Conservation (phyloP, 2,113 vertebrate species). For the Scolopax mira region DNA sequence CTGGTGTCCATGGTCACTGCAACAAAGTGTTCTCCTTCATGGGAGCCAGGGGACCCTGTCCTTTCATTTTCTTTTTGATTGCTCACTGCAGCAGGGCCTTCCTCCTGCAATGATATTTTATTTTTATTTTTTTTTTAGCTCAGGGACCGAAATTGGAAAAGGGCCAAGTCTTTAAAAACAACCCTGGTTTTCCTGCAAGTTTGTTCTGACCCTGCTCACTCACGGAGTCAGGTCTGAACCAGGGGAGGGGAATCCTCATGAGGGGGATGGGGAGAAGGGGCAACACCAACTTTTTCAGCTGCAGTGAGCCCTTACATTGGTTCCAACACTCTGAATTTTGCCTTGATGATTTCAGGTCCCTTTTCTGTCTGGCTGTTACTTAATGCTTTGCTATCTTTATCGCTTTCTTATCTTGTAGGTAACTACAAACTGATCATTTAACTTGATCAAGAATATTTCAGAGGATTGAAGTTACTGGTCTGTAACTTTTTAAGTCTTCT, state of each 20-base stretch:
- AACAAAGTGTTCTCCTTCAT: background rate
- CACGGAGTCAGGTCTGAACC: background rate
- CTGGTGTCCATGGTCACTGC: background rate
- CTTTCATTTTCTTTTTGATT: background rate
- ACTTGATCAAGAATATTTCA: constrained; percentile 59
- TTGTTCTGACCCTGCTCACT: background rate
- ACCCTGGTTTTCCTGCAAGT: background rate
- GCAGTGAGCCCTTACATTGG: background rate
- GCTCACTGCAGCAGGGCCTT: background rate
- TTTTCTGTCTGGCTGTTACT: constrained; percentile 19
- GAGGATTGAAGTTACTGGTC: constrained; percentile 56
- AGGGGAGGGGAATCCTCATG: background rate
- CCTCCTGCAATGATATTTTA: background rate
- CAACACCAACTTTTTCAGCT: background rate
- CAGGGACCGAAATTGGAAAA: background rate
- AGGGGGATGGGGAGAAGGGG: background rate
- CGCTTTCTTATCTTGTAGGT: constrained; percentile 64
- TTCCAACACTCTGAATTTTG: background rate
- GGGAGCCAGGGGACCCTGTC: background rate
- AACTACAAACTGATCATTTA: constrained; percentile 58
- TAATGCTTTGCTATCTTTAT: constrained; percentile 56
- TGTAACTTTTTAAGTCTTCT: constrained; percentile 54
- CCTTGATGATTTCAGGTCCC: background rate
- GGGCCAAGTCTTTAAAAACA: background rate
- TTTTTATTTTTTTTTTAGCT: background rate